Evolutionary conservation across 2,113 vertebrate genomes (phyloP).

Genomic region (Thryonomys swinderianus): DNA sequence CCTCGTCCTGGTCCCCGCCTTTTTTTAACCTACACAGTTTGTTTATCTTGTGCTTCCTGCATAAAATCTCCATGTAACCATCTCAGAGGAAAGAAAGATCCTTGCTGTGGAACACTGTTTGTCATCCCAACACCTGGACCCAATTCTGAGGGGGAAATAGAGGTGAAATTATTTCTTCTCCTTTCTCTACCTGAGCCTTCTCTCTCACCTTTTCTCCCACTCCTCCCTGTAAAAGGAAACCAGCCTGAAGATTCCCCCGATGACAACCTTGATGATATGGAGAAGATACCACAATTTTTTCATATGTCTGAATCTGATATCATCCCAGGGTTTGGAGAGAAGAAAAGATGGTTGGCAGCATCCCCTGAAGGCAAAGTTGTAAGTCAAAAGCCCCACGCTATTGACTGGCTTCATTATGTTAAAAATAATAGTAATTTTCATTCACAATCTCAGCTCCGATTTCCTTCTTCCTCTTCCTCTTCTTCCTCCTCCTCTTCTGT

Average conservation of each 20-base stretch:
- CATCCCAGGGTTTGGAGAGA: background rate
- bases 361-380: background rate
- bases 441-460: background rate
- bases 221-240: conserved; percentile 11
- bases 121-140: conserved; percentile 68
- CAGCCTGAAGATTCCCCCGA: background rate
- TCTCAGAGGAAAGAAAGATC: conserved; percentile 72
- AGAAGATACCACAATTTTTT: conserved; percentile 20
- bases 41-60: conserved; percentile 75
- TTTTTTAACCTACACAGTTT: conserved; percentile 70
- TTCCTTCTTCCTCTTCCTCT: background rate
- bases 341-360: background rate
- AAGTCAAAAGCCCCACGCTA: conserved; percentile 32
- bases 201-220: background rate
- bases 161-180: conserved; percentile 66
- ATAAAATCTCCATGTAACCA: conserved; percentile 71
- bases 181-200: conserved; percentile 68
- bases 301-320: conserved; percentile 6
- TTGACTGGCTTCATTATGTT: conserved; percentile 74
- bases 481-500: background rate
- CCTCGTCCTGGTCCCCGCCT: conserved; percentile 77
- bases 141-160: conserved; percentile 37
- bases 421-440: conserved; percentile 57
- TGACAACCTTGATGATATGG: conserved; percentile 22
- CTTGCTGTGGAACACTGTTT: conserved; percentile 60